Evolutionary conservation across 2,797 vertebrate genomes (phyloP).

Genomic region (Hypotaenidia philippensis): DNA sequence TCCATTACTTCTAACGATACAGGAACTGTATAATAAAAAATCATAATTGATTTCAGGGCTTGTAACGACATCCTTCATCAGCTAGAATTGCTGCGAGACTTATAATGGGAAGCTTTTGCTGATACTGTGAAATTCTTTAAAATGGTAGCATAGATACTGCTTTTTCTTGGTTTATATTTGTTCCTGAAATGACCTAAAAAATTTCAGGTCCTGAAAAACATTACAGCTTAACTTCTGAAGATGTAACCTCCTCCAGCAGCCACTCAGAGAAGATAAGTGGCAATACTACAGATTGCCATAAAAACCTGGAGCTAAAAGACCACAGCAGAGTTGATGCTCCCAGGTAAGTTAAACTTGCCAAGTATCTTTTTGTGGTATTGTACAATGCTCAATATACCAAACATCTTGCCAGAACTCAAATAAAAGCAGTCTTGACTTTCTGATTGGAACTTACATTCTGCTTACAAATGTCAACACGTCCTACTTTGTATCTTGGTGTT

Average conservation of each 20-base stretch:
- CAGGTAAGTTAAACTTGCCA: conserved; percentile 38
- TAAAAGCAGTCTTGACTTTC: neutral
- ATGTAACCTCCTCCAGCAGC: neutral
- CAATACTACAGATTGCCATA: neutral
- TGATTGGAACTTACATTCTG: neutral
- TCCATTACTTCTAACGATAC: neutral
- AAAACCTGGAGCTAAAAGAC: neutral
- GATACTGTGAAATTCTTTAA: neutral
- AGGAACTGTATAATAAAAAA: neutral
- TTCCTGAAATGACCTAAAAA: conserved; percentile 30
- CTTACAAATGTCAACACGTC: neutral
- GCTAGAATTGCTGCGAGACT: neutral
- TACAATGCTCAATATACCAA: neutral
- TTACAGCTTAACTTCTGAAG: conserved; percentile 23
- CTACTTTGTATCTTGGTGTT: neutral
- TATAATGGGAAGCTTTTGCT: neutral
- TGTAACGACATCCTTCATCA: neutral
- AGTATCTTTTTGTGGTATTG: neutral
- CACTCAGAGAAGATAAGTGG: neutral
- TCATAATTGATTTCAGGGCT: neutral
- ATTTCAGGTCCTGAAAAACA: conserved; percentile 68
- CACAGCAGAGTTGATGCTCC: neutral
- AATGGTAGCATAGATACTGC: neutral
- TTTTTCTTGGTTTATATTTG: neutral
- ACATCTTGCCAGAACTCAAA: neutral